Evolutionary conservation across 2,888 invertebrate genomes (phyloP), one percentile per base, ranked within the genome.

Genomic region (Drosophila kambysellisi): DNA sequence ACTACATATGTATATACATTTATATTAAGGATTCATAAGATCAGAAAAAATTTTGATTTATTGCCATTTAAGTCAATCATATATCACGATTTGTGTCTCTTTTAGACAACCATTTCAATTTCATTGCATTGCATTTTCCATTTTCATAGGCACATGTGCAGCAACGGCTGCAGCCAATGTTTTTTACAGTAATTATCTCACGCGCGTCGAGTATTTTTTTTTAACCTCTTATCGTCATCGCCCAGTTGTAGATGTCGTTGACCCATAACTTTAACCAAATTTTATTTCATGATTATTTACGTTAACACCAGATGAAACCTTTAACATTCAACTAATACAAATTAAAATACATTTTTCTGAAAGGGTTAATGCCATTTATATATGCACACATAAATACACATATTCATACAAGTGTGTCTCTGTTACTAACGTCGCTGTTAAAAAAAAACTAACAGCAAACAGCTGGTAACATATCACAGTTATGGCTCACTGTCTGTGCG

Each of bases 391-490:
- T 9, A n/a, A 9, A n/a, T 9, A 5, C n/a, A 43, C 3, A 46
- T 8, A 15, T 7, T 39, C 7, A 4, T 17, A 8, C 17, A 39
- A 17, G 39, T 39, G 8, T 25, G 4, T 25, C 15, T 20, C 58
- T 72, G 53, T 72, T 72, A 56, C 50, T 56, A 39, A 32, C 43
- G 33, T n/a, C 43, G 20, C 70, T 76, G 76, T 51, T 75, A 61
- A 58, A 65, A 58, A 46, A 46, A 25, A 46, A 59, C 35, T 65
- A 64, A 64, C 67, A 74, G 61, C 61, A 52, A 79, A 81, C 81
- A 78, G 78, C 78, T 68, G 78, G 64, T 65, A 52, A 46, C 59
- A 67, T 72, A 62, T 75, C 50, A 62, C 50, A 70, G 54, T 76
- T 70, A 70, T 43, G 43, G 32, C 11, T 51, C 12, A 20, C 25